Evolutionary conservation across 2,888 invertebrate genomes (phyloP), one percentile per base, ranked within the genome.

Genomic region (Mythimna vitellina): DNA sequence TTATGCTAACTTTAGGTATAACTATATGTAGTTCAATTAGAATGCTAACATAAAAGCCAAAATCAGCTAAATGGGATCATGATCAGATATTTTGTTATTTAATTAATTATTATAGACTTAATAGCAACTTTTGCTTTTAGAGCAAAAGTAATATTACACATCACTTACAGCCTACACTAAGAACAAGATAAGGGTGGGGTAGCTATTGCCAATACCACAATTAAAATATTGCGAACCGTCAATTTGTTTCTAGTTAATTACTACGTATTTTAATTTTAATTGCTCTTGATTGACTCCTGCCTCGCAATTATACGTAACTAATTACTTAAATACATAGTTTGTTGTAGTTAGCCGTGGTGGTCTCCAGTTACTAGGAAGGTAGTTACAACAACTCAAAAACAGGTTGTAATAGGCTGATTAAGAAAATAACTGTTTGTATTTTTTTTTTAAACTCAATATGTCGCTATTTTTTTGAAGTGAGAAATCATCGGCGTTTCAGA

Each of bases 261-360:
- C 56, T 70, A 29, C 10, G 35, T n/a, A 58, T 76, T 76, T 70
- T 63, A 78, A 70, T 80, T 56, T 75, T 76, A 76, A 81, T 69
- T 78, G 69, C 29, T 82, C 53, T 82, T 82, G 82, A 80, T 82
- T 64, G 64, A 60, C 62, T 61, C 29, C 60, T 42, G 25, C 65
- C 38, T 77, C 49, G 63, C 63, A 80, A 72, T 81, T 64, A 73
- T 67, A 81, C 64, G 73, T 78, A 73, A 80, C 82, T 69, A 80
- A 80, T 77, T 58, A 81, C 53, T 49, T 81, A 81, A 78, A 51
- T 81, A 71, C 51, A 69, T 49, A 57, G 82, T 78, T 77, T 69
- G 57, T 65, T 54, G 42, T 46, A 67, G 42, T 77, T 46, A 67
- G 56, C 54, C 22, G 79, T 76, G 20, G 81, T 76, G 77, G 71